Evolutionary conservation across 2,113 vertebrate species (phyloP).

Genomic region (Symphodus melops): DNA sequence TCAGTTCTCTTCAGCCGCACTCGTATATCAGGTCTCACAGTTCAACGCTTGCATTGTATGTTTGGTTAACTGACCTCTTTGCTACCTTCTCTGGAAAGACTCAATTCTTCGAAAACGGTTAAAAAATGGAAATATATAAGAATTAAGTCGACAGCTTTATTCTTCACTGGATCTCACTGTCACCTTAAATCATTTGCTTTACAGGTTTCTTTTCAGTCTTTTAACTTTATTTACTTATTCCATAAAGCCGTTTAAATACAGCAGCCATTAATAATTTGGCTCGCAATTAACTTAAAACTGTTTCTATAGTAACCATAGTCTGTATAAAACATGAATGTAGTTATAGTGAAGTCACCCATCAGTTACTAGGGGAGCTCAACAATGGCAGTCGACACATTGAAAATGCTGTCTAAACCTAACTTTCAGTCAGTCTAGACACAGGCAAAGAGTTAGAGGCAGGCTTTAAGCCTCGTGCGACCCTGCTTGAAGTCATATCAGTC

Average conservation of each 20-base stretch:
- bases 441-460: too few species aligned
- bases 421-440: too few species aligned
- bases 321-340: too few species aligned
- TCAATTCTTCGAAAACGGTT: not conserved
- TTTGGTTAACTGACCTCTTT: slow-evolving; percentile 33
- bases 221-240: slow-evolving; percentile 10
- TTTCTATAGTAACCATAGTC: not conserved
- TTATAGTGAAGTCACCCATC: too few species aligned
- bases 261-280: slow-evolving; percentile 18
- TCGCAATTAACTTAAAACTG: slow-evolving; percentile 18
- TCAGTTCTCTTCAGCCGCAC: slow-evolving; percentile 21
- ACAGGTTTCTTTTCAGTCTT: not conserved
- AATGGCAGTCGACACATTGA: too few species aligned
- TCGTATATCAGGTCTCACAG: slow-evolving; percentile 18
- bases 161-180: not conserved
- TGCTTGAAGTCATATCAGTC: too few species aligned
- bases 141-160: slow-evolving; percentile 19
- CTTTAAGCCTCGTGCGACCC: too few species aligned
- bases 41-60: slow-evolving; percentile 9
- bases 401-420: too few species aligned
- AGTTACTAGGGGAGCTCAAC: too few species aligned
- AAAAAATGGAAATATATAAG: slow-evolving; percentile 33
- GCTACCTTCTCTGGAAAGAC: slow-evolving; percentile 17
- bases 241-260: not conserved
- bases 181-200: not conserved